These are phyloP conservation scores for Rhinogobius similis DNA, from an alignment of 2,113 vertebrate species.

Conservation along the genomic window DNA sequence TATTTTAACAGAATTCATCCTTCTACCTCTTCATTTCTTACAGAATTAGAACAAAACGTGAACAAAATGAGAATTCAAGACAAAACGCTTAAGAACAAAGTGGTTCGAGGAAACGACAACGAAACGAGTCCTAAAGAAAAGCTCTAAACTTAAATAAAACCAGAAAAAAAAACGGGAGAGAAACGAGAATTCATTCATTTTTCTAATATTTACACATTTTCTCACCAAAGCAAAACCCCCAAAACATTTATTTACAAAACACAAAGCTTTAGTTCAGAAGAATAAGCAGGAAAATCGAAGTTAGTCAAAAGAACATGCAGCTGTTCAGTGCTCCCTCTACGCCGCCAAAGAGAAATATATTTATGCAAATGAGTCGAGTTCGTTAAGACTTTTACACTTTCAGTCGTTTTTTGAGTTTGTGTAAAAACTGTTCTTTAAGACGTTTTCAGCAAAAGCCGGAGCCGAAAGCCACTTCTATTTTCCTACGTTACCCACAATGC, in stretches of 20 bases:
- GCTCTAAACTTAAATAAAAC: neutral
- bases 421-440: too few species aligned
- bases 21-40: conserved; percentile 58
- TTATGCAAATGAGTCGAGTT: too few species aligned
- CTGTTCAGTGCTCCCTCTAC: conserved; percentile 78
- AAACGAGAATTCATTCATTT: neutral
- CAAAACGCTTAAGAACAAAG: neutral
- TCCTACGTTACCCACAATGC: neutral
- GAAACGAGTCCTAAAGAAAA: too few species aligned
- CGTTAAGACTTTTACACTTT: too few species aligned
- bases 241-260: neutral
- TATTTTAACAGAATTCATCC: conserved; percentile 54
- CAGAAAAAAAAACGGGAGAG: neutral
- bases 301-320: conserved; percentile 60
- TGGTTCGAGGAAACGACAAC: neutral
- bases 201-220: conserved; percentile 21
- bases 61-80: conserved; percentile 31
- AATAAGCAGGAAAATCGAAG: neutral
- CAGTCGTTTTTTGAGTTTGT: too few species aligned
- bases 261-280: neutral
- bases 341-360: conserved; percentile 33
- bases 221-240: conserved; percentile 19
- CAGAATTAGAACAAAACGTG: conserved; percentile 13
- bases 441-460: neutral
- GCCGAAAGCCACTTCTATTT: neutral